Evolutionary conservation across 35 echinoderm and acorn worm genomes (phyloP).

Genomic region (Eucidaris tribuloides): DNA sequence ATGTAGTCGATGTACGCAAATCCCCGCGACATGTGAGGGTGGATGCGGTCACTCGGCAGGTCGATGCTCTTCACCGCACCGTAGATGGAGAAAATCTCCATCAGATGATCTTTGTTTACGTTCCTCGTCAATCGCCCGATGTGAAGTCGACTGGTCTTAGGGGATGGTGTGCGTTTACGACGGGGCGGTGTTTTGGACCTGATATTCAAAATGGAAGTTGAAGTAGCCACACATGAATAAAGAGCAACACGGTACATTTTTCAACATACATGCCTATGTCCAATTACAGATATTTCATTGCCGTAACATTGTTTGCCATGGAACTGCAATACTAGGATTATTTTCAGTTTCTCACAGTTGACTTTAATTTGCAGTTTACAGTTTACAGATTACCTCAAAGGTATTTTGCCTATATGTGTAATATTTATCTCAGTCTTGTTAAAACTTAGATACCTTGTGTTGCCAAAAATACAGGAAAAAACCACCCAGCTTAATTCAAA

Average conservation of each 20-base stretch:
- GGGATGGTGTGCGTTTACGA: constrained; percentile 74
- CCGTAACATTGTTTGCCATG: too few relatives aligned
- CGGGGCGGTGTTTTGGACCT: constrained; percentile 81
- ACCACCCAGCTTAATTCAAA: neutral
- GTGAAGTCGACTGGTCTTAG: constrained; percentile 77
- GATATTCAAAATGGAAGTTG: neutral
- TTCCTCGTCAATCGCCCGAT: constrained; percentile 82
- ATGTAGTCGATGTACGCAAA: constrained; percentile 92
- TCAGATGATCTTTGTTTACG: constrained; percentile 92
- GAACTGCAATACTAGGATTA: too few relatives aligned
- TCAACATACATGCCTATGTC: too few relatives aligned
- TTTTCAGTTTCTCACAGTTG: too few relatives aligned
- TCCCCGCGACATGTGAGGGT: constrained; percentile 73
- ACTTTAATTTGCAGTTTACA: neutral
- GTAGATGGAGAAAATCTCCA: constrained; percentile 95
- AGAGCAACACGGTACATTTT: neutral
- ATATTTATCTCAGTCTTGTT: too few relatives aligned
- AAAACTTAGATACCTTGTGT: neutral
- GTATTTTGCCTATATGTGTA: neutral
- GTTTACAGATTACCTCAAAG: neutral
- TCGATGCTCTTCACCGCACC: constrained; percentile 77
- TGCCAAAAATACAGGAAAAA: neutral
- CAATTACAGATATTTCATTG: too few relatives aligned
- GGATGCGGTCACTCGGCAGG: constrained; percentile 58
- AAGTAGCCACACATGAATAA: neutral